These are phyloP conservation scores for Ommatoiulus sabulosus DNA, from an alignment of 2,888 invertebrate genomes.

Conservation along the genomic window DNA sequence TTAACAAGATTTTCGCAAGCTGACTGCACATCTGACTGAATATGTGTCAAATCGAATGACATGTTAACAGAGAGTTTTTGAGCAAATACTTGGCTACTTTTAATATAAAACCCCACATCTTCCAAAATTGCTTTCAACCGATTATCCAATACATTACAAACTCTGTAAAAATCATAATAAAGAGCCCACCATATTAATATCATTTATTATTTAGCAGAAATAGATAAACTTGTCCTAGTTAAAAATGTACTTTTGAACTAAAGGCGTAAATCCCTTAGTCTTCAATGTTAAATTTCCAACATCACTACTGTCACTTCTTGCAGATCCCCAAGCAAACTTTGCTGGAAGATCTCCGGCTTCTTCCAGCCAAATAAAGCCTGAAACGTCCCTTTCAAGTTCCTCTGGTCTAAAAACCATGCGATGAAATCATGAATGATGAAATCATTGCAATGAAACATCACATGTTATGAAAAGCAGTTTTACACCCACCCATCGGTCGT, in stretches of 20 bases:
- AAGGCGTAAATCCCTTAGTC: conserved; percentile 54
- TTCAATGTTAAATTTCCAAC: conserved; percentile 54
- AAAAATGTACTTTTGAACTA: conserved; percentile 53
- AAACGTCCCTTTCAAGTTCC: conserved; percentile 50
- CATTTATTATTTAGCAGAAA: too few species aligned
- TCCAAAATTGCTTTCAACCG: conserved; percentile 50
- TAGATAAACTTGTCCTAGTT: not conserved
- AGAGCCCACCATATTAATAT: not conserved
- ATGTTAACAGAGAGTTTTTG: not conserved
- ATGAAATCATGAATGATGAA: not conserved
- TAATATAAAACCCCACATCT: conserved; percentile 47
- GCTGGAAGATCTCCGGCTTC: conserved; percentile 51
- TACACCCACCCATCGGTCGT: not conserved
- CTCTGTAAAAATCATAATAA: conserved; percentile 36
- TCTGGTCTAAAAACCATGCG: not conserved
- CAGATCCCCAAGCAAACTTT: conserved; percentile 4
- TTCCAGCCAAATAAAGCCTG: conserved; percentile 52
- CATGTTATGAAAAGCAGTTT: not conserved
- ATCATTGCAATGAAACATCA: not conserved
- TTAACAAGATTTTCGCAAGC: conserved; percentile 29
- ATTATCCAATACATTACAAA: conserved; percentile 49
- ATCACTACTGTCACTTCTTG: not conserved
- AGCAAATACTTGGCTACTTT: conserved; percentile 10
- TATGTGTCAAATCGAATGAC: conserved; percentile 19
- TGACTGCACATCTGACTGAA: conserved; percentile 51